Conservation (phyloP, 2,888 invertebrate genomes). For the Pasiphila rectangulata region DNA sequence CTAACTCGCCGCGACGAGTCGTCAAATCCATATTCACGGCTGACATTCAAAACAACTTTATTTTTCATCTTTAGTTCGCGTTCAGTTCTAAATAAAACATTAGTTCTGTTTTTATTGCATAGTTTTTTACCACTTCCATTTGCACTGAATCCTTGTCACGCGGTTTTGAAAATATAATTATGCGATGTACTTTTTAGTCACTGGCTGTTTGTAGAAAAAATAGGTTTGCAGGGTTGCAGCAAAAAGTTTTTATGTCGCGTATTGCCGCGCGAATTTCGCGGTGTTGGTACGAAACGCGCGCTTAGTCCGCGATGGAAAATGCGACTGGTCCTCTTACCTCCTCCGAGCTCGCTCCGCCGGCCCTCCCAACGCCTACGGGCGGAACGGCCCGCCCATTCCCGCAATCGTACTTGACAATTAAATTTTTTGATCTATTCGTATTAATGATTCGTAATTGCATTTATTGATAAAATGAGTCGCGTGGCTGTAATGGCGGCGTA, state of each 20-base stretch:
- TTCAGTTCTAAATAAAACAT: conserved; percentile 35
- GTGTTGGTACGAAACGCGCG: conserved; percentile 65
- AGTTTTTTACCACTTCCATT: conserved; percentile 15
- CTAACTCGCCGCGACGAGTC: conserved; percentile 65
- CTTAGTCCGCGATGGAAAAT: conserved; percentile 60
- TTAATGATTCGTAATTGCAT: conserved; percentile 70
- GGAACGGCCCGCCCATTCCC: conserved; percentile 51
- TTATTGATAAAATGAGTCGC: conserved; percentile 56
- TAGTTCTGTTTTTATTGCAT: conserved; percentile 4
- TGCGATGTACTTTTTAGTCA: background rate
- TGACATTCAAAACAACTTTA: conserved; percentile 27
- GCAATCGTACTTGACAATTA: conserved; percentile 55
- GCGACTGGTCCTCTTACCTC: conserved; percentile 74
- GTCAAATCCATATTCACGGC: conserved; percentile 72
- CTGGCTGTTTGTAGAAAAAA: background rate
- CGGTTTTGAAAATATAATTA: conserved; percentile 7
- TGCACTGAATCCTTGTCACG: conserved; percentile 29
- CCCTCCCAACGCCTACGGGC: conserved; percentile 74
- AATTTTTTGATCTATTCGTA: conserved; percentile 64
- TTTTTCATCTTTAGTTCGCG: conserved; percentile 28
- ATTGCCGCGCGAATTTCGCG: conserved; percentile 47
- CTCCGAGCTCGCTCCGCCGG: conserved; percentile 51
- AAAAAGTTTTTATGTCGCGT: conserved; percentile 26
- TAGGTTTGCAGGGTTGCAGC: background rate
- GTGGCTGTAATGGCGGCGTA: conserved; percentile 37